Conservation (phyloP, 2,797 vertebrate species). For the Alcedo atthis region DNA sequence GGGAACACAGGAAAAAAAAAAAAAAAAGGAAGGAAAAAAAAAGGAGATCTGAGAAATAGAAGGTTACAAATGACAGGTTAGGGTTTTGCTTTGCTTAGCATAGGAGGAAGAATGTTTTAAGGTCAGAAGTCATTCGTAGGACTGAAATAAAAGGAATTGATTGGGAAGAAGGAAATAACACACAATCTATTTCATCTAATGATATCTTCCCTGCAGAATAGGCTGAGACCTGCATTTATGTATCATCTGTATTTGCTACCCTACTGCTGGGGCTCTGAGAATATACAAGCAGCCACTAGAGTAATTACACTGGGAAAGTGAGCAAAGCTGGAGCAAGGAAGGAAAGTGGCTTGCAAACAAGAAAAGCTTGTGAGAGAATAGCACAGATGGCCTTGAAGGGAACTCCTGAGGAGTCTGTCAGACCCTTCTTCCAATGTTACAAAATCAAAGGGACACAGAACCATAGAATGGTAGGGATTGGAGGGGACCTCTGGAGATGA, state of each 20-base stretch:
- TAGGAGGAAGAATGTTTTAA: constrained; percentile 10
- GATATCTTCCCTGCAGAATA: background rate
- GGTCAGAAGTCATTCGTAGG: constrained; percentile 38
- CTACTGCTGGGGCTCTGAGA: constrained; percentile 15
- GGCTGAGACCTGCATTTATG: constrained; percentile 24
- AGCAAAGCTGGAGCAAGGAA: constrained; percentile 15
- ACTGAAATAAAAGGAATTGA: constrained; percentile 54
- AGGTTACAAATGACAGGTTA: constrained; percentile 49
- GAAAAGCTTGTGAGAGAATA: background rate
- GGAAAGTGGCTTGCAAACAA: background rate
- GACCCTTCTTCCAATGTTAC: background rate
- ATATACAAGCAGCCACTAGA: background rate
- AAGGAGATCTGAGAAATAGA: background rate
- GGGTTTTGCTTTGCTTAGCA: constrained; percentile 41
- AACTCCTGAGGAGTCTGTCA: background rate
- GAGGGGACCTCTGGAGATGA: too few species aligned
- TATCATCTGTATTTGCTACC: constrained; percentile 44
- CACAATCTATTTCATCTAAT: constrained; percentile 32
- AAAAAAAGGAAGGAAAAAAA: background rate
- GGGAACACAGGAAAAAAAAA: background rate
- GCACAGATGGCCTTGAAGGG: background rate
- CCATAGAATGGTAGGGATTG: too few species aligned
- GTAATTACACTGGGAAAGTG: background rate
- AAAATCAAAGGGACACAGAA: background rate
- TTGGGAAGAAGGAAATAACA: constrained; percentile 52